Conservation (phyloP, 2,113 vertebrate genomes). For the Eleginops maclovinus region DNA sequence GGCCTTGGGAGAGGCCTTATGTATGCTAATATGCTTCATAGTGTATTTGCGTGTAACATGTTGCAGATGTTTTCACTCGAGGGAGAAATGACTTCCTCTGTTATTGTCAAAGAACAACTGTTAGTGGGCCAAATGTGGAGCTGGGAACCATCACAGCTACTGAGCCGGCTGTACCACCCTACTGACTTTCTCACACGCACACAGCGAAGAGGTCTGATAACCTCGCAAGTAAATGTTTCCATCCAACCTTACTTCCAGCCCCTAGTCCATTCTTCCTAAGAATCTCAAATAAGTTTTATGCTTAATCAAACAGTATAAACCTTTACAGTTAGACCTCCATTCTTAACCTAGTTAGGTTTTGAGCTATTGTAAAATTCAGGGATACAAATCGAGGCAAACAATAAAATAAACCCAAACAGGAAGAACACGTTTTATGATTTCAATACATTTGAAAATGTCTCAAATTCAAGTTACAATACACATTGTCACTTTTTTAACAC, state of each 20-base stretch:
- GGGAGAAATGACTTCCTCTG: constrained; percentile 74
- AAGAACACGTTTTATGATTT: too few relatives aligned
- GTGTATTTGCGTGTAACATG: constrained; percentile 57
- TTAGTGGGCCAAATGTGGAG: constrained; percentile 50
- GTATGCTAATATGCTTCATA: constrained; percentile 38
- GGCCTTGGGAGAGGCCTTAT: constrained; percentile 39
- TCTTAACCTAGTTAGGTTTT: too few relatives aligned
- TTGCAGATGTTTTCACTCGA: constrained; percentile 73
- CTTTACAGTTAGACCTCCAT: neutral
- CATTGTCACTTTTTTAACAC: neutral
- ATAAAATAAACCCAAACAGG: neutral
- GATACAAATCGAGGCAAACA: too few relatives aligned
- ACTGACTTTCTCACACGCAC: constrained; percentile 31
- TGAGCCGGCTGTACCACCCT: constrained; percentile 30
- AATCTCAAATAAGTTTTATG: neutral
- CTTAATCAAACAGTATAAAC: neutral
- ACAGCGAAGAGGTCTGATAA: constrained; percentile 7
- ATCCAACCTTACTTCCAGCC: neutral
- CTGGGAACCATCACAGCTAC: constrained; percentile 67
- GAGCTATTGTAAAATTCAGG: neutral
- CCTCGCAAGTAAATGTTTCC: constrained; percentile 20
- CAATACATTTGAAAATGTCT: too few relatives aligned
- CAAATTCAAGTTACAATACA: neutral
- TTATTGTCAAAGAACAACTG: constrained; percentile 69
- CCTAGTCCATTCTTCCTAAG: neutral